phyloP scores from a whole-genome alignment of 2,888 invertebrate genomes.

The Cephus rjabovi region DNA sequence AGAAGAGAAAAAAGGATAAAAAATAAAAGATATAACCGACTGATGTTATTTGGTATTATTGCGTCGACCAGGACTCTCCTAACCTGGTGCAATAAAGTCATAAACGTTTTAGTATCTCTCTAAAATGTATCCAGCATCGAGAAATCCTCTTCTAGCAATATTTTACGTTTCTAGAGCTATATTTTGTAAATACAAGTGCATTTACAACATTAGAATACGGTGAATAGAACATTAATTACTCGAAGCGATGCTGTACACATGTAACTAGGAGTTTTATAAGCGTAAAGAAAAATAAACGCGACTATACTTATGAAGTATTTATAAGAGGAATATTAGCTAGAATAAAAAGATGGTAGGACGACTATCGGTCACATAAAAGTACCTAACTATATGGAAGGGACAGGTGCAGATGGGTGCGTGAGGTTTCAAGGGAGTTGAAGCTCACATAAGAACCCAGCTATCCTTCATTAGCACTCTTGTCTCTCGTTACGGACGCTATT shows the following conservation, averaged over 20 bases:
- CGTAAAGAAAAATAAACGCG: background rate
- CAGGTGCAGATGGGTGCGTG: constrained; percentile 42
- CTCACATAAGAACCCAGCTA: constrained; percentile 45
- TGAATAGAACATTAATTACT: background rate
- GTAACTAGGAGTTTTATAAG: background rate
- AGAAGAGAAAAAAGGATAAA: background rate
- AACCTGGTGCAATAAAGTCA: constrained; percentile 41
- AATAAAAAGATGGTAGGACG: background rate
- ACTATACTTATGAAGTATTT: background rate
- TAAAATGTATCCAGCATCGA: constrained; percentile 3
- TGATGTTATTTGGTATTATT: constrained; percentile 3
- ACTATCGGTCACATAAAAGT: background rate
- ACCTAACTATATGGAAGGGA: constrained; percentile 26
- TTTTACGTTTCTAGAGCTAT: background rate
- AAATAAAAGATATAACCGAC: background rate
- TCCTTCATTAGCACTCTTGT: constrained; percentile 64
- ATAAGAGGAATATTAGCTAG: background rate
- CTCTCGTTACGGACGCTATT: constrained; percentile 44
- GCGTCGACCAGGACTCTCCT: constrained; percentile 19
- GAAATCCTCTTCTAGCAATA: background rate
- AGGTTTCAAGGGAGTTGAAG: constrained; percentile 22
- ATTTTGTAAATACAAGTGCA: background rate
- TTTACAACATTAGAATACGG: background rate
- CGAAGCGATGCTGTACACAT: background rate
- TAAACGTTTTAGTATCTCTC: constrained; percentile 37